Evolutionary conservation across 1,140 invertebrate genomes (phyloP), one percentile per base, ranked within the genome.

Genomic region (Drosophila obscura): DNA sequence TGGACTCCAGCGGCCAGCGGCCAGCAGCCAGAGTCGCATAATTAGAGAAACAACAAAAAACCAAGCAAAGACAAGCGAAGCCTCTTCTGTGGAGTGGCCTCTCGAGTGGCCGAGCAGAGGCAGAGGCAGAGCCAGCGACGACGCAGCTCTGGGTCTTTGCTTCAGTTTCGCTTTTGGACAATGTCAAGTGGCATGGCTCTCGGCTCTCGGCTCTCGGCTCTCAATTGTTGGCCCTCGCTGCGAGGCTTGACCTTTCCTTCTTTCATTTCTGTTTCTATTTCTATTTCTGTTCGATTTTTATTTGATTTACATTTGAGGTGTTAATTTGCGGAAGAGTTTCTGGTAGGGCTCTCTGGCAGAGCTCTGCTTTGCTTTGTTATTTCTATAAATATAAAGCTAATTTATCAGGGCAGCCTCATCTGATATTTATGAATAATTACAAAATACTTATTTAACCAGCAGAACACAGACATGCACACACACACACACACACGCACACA

Each of bases 241-340:
- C 22, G 2, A 67, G 24, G 43, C 64, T 85, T 85, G 83, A 87
- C 83, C 83, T 87, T 82, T 88, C 62, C 44, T 26, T 5, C 45
- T 24, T 31, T 26, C 16, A 60, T 43, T 76, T 44, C 45, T 48
- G 61, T 62, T 55, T 61, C 35, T 43, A 43, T 43, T 62, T 58
- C 31, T 31, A 48, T 60, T 41, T 45, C 52, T 50, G 31, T 63
- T 55, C 44, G 3, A 19, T 44, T 13, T 51, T 26, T 51, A 9
- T 56, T 48, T 58, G 22, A 22, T 73, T 56, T 75, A 64, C 49
- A 67, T 65, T 77, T 75, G 73, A 87, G 83, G 83, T 88, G 83
- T 88, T 82, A 88, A 83, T 87, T 82, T 79, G 51, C 26, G 64
- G 46, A 78, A 78, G 61, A 49, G 46, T 39, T 39, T 13, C 35